Evolutionary conservation across 2,113 vertebrate genomes (phyloP).

Genomic region (Clarias magur): DNA sequence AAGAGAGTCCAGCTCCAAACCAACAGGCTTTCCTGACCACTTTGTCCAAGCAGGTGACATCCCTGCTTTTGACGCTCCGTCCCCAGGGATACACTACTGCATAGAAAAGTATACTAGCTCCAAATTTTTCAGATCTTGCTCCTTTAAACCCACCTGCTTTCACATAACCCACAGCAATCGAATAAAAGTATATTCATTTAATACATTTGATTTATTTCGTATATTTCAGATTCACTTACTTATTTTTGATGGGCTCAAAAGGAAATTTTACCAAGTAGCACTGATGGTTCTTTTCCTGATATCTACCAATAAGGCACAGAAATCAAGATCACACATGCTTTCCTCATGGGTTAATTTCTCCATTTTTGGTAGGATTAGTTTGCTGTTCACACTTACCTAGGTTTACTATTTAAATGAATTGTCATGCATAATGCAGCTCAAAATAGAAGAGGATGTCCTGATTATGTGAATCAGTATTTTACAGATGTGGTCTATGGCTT

Average conservation of each 20-base stretch:
- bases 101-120: too few species aligned
- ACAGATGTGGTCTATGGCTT: not conserved
- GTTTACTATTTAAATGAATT: not conserved
- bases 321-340: not conserved
- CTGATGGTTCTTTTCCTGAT: not conserved
- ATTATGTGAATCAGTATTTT: not conserved
- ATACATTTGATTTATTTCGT: not conserved
- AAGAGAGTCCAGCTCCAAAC: too few species aligned
- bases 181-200: not conserved
- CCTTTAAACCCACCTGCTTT: not conserved
- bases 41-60: too few species aligned
- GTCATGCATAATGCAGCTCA: not conserved
- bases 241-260: not conserved
- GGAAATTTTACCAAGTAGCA: not conserved
- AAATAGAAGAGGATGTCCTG: not conserved
- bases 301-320: not conserved
- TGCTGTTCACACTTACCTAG: not conserved
- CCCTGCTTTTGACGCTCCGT: too few species aligned
- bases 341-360: not conserved
- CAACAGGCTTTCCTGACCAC: too few species aligned
- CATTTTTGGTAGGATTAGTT: not conserved
- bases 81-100: not conserved
- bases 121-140: not conserved
- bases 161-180: not conserved
- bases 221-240: not conserved